phyloP scores from a whole-genome alignment of 2,113 vertebrate species.

The Corythaixoides concolor region DNA sequence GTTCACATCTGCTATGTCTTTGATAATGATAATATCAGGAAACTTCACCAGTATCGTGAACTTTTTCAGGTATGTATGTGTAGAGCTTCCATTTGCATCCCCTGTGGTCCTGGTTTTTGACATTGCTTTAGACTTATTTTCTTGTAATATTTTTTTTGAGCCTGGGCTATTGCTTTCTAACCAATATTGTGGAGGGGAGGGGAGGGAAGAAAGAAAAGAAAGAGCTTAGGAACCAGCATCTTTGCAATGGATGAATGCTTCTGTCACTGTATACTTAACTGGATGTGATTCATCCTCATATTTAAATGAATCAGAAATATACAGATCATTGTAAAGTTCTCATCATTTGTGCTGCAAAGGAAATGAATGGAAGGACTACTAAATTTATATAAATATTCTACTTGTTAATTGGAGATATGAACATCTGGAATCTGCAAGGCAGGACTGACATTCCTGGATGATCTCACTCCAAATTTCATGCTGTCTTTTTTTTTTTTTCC shows the following conservation, averaged over 20 bases:
- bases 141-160: background rate
- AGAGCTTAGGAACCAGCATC: background rate
- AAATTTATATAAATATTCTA: background rate
- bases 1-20: slow-evolving; percentile 79
- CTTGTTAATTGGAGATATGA: background rate
- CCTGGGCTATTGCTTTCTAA: background rate
- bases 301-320: background rate
- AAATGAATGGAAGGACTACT: background rate
- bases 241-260: background rate
- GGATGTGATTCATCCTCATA: background rate
- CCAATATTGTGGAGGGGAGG: background rate
- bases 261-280: background rate
- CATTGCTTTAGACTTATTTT: background rate
- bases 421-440: background rate
- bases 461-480: background rate
- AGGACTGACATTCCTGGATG: background rate
- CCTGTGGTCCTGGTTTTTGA: background rate
- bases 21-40: slow-evolving; percentile 82
- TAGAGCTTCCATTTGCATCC: background rate
- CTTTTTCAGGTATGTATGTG: slow-evolving; percentile 80
- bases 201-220: background rate
- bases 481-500: background rate
- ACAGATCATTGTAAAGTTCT: background rate
- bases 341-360: background rate
- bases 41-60: slow-evolving; percentile 86